Base-by-base conservation (phyloP, 1,140 invertebrate species). In the Diabrotica undecimpunctata region DNA sequence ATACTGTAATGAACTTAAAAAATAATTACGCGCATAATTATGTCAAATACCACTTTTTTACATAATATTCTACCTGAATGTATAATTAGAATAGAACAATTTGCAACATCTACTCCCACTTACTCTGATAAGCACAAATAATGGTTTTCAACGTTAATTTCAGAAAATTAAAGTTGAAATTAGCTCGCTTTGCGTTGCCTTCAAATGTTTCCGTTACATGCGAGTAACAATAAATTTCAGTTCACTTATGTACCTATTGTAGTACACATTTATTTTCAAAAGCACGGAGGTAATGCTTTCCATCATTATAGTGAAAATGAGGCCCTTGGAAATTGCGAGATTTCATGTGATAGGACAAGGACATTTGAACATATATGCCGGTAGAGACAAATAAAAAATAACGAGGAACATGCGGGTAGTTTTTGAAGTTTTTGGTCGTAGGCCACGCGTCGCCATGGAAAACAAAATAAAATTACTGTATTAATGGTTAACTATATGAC, bases 141-240 rank as follows among this genome's bases (percentile, higher is more conserved):
- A 13, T 14, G n/a, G 51, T 53, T 55, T 35, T 25, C 25, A 25
- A 25, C 54, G 36, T 14, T 35, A 36, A 36, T 55, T 55, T 25
- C 54, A 25, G 54, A 13, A 55, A 55, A 55, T 55, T 55, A 35
- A 55, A 55, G 54, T 9, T 55, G 36, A 12, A 55, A 55, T 55
- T 55, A 55, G 25, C 12, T 14, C 10, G 8, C n/a, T 35, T 55
- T 25, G 25, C 25, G 25, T 25, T 25, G 25, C 25, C 54, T 25
- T 25, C 14, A 35, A 55, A 55, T 55, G 14, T 25, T 13, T 55
- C 54, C 54, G 54, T 8, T 35, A 55, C 54, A 55, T 35, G 54
- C 54, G 54, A 55, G 36, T 55, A 25, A 35, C 36, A 25, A 25
- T 25, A 25, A 25, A 25, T 25, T 25, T 25, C 25, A 25, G 25